Base-by-base conservation (phyloP, 2,113 vertebrate species). In the Tragulus kanchil region DNA sequence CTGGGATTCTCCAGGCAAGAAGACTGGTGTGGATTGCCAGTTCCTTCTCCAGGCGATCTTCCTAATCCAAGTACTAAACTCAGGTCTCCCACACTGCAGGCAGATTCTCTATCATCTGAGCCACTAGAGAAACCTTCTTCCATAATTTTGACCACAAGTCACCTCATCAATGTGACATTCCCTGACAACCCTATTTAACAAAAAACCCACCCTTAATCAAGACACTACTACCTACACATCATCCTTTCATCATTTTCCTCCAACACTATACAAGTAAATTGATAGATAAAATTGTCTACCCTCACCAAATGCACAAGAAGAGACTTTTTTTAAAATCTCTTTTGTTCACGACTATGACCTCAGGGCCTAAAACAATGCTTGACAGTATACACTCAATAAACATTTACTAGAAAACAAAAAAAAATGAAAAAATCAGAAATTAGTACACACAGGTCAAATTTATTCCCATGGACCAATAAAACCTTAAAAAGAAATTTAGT, bases 401-500 rank as follows among this genome's bases (percentile, higher is more conserved):
- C 42, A 86, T 90, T 52, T 81, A 81, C 10, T 42, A 36, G 21
- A 62, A 78, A 58, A 28, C 50, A 56, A 59, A 73, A 62, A 45
- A 21, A 58, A 82, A 28, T 25, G 0, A 78, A 78, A 75, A 88
- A 67, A 92, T 93, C 19, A 69, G 69, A 91, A 67, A 85, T 69
- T 86, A 90, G 36, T 14, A 59, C 14, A 90, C 7, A 65, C 54
- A 58, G 42, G 69, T 71, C 56, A 88, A 87, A 82, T 58, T 87
- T 83, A 96, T 25, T 87, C 17, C 17, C 42, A 11, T 1, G 82
- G 42, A 36, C 25, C n/a, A 90, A 58, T 87, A 87, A 94, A 93
- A 87, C 5, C 45, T 59, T 87, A 14, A 87, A 87, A 59, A 91
- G 26, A 94, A 93, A 73, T 85, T 54, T 85, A 96, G 65, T 87